Evolutionary conservation across 2,797 vertebrate genomes (phyloP), one percentile per base, ranked within the genome.

Genomic region (Rhinogobio ventralis): DNA sequence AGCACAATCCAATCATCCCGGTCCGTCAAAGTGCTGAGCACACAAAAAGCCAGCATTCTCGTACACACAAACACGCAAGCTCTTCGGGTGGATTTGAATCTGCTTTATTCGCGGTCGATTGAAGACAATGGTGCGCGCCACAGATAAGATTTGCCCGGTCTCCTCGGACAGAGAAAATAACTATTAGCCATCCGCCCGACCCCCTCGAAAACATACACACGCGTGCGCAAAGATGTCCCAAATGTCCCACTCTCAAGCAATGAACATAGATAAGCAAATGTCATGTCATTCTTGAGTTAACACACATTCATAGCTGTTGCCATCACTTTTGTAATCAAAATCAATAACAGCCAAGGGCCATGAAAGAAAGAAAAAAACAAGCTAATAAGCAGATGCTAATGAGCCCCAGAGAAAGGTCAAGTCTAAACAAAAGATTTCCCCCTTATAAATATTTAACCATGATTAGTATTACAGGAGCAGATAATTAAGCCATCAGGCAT

Each of bases 381-480:
- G 87, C 89, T 88, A 91, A 92, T 93, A 93, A 93, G 89, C 90
- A 88, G 88, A 92, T 92, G 93, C 87, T 95, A 94, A 95, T 94
- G 93, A 94, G 92, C 91, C 90, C 85, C 85, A 85, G 73, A 67
- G 86, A 95, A 94, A 96, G 95, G 95, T 95, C 95, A 95, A 93
- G 90, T 92, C 92, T 89, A 94, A 95, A 94, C 92, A 94, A 95
- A 94, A 94, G 90, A 92, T 91, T 89, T 93, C 87, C 88, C 79
- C 86, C 92, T 93, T 91, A 94, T 95, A 94, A 95, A 96, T 95
- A 94, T 95, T 95, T 93, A 93, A 94, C 89, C 90, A 86, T 93
- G 93, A 95, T 95, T 95, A 94, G 92, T 91, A 92, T 93, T 92
- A 92, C 83, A 87, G 82, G 66, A 87, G 90, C 88, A 78, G 84